Evolutionary conservation across 2,113 vertebrate genomes (phyloP), one percentile per base, ranked within the genome.

Genomic region (Alaudala cheleensis): DNA sequence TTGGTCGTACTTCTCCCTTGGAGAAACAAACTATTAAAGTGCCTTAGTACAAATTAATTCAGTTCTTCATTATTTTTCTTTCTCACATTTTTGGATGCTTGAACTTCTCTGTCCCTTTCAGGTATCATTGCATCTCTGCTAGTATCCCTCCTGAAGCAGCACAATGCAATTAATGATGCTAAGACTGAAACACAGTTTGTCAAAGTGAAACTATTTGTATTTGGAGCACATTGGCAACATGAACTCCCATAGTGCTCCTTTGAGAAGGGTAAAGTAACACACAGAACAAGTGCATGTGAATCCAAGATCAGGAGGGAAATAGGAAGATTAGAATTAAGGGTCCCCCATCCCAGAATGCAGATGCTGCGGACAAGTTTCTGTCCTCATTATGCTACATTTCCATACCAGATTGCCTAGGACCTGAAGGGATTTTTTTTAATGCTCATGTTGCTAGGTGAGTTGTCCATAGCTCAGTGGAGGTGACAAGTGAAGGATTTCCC

Each of bases 31-130:
- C 57, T 66, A 42, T 58, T 80, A 42, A 90, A 90, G 44, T 82
- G 34, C 13, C 15, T 33, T 26, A 61, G 18, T 20, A 78, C 12
- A 86, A 65, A 77, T 78, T 51, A 74, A 88, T 93, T 74, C n/a
- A 61, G 22, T 71, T 92, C 49, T 15, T 72, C 89, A 25, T 77
- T 93, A 60, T 53, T 88, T 96, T 93, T 78, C 13, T 92, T 86
- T 64, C n/a, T 92, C 53, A 54, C 13, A 7, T 77, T 85, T 86
- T 53, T 83, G 37, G 15, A 23, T 50, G 31, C 20, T 34, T 88
- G 51, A 74, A 60, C 6, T 70, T 74, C 65, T 78, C 47, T 67
- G 20, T 74, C 12, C 13, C 11, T 74, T 94, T 81, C 72, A 71
- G 23, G 14, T 78, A 29, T 37, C 22, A 11, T 22, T 94, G 19